phyloP scores from a whole-genome alignment of 2,113 vertebrate species.

The Camelus bactrianus region DNA sequence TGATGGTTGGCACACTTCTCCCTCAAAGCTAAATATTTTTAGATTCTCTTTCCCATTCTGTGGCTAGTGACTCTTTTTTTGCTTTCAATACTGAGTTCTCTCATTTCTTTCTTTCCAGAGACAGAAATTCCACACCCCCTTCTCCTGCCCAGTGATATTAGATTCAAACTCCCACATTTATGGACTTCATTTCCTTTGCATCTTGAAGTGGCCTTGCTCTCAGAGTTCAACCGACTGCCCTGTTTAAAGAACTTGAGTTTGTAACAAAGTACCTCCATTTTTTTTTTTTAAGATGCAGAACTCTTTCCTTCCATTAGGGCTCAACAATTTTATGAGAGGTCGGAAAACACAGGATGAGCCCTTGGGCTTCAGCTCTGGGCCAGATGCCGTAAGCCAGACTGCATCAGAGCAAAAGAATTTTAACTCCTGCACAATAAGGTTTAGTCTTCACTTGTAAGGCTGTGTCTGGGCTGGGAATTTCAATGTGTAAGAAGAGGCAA shows the following conservation, averaged over 20 bases:
- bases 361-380: constrained; percentile 61
- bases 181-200: constrained; percentile 75
- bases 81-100: neutral
- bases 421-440: constrained; percentile 80
- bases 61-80: neutral
- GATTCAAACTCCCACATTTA: constrained; percentile 60
- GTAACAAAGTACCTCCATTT: constrained; percentile 50
- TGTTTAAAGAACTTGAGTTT: constrained; percentile 62
- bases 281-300: constrained; percentile 50
- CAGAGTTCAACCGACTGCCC: constrained; percentile 28
- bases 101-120: neutral
- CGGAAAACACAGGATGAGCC: constrained; percentile 75
- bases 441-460: constrained; percentile 64
- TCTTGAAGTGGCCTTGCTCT: constrained; percentile 58
- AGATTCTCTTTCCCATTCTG: neutral
- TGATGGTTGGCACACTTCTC: neutral
- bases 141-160: neutral
- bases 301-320: constrained; percentile 65
- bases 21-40: neutral
- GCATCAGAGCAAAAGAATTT: constrained; percentile 81
- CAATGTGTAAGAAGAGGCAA: constrained; percentile 80
- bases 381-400: constrained; percentile 70
- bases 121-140: neutral
- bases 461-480: constrained; percentile 77
- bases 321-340: constrained; percentile 79